phyloP scores from a whole-genome alignment of 2,888 invertebrate genomes.

The Machimus rusticus region DNA sequence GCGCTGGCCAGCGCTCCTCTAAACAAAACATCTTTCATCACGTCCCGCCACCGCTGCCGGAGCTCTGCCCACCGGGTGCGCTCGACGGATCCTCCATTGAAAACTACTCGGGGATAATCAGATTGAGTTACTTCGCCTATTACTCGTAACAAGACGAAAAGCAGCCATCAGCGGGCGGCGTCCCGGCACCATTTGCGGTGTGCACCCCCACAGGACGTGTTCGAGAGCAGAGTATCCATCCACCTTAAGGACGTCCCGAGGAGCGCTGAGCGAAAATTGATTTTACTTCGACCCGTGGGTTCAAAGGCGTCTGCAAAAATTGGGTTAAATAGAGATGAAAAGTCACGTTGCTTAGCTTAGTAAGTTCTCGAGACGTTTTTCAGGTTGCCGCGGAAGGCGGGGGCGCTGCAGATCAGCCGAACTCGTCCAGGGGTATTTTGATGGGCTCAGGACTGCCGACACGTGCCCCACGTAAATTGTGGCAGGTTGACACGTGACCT shows the following conservation, averaged over 20 bases:
- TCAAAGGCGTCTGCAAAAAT: neutral
- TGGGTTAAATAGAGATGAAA: constrained; percentile 23
- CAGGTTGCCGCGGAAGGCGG: neutral
- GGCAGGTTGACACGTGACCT: constrained; percentile 16
- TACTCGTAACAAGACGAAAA: constrained; percentile 12
- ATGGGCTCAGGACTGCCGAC: neutral
- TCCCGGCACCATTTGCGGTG: constrained; percentile 11
- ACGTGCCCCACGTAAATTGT: neutral
- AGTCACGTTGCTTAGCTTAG: constrained; percentile 22
- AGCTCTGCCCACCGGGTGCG: neutral
- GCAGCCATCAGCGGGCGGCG: neutral
- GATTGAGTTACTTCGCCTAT: constrained; percentile 38
- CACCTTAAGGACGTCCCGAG: neutral
- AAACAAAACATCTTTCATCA: constrained; percentile 30
- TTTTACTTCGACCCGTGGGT: constrained; percentile 9
- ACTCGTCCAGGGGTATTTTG: neutral
- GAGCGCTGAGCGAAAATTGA: constrained; percentile 15
- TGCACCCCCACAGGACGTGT: neutral
- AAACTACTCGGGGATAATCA: constrained; percentile 40
- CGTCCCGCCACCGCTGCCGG: neutral
- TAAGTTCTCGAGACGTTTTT: neutral
- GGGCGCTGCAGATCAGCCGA: neutral
- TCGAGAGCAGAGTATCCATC: neutral
- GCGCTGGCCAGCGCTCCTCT: neutral
- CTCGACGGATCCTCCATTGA: constrained; percentile 29